Base-by-base conservation (phyloP, 2,888 invertebrate genomes). In the Stenodera caucasica region DNA sequence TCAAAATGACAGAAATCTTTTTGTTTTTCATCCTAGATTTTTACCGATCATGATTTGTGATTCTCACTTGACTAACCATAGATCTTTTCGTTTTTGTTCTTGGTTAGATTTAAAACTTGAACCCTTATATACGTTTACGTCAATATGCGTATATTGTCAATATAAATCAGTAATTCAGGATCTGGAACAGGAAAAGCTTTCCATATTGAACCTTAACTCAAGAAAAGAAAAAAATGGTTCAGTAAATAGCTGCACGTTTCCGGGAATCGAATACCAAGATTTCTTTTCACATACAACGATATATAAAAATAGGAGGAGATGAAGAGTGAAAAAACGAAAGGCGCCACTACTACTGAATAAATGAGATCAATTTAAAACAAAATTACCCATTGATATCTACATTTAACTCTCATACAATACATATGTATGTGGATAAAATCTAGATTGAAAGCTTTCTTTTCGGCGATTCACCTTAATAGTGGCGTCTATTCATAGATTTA, bases 151-250 rank as follows among this genome's bases (percentile, higher is more conserved):
- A 69, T 69, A 72, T 70, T 68, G 67, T 55, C 61, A 65, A 69
- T 45, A 73, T 73, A 73, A 73, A 74, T 74, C 73, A 72, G 72
- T 70, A 68, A 71, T 72, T 72, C 71, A 67, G 66, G 55, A 62
- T 65, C 45, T 45, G 67, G 67, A 66, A 67, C 66, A 64, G 69
- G 68, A 70, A 69, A 67, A 23, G 45, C 68, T 65, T 65, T 64
- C 67, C 62, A 69, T 21, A 71, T 72, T 69, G 72, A 73, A 72
- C 73, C 72, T 72, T 73, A 69, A 70, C 69, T 65, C 69, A 72
- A 72, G 70, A 72, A 32, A 11, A 32, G 9, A 11, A 32, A 33
- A 12, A 2, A 70, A 70, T 67, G 64, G 66, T 66, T 65, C 61
- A 57, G 69, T 70, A 70, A 70, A 70, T 69, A 70, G 69, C 67